These are phyloP conservation scores for Trematocara caparti DNA, from an alignment of 2,797 vertebrate genomes.

Conservation along the genomic window DNA sequence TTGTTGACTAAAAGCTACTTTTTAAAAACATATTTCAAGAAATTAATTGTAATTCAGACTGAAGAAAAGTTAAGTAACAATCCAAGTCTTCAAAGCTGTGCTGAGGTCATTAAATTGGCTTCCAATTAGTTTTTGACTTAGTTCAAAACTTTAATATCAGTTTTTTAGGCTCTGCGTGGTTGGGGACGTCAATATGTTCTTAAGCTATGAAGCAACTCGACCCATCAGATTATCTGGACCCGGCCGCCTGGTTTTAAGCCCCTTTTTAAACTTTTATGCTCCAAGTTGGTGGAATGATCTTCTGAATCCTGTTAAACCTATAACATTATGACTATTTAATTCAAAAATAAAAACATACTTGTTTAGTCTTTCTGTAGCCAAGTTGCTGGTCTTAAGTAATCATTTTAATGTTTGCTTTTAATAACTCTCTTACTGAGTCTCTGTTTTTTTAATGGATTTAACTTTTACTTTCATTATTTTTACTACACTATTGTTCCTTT, in stretches of 20 bases:
- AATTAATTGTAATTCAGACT: rapidly evolving
- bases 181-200: not conserved
- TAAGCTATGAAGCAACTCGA: not conserved
- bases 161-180: not conserved
- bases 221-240: not conserved
- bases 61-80: not conserved
- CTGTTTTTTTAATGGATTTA: not conserved
- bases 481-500: not conserved
- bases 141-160: not conserved
- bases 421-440: not conserved
- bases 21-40: not conserved
- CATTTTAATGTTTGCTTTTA: not conserved
- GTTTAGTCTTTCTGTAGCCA: not conserved
- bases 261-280: not conserved
- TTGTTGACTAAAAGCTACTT: not conserved
- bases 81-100: not conserved
- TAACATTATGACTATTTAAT: not conserved
- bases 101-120: not conserved
- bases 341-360: not conserved
- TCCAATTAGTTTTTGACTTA: not conserved
- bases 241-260: not conserved
- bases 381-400: not conserved
- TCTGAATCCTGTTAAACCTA: not conserved
- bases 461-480: not conserved
- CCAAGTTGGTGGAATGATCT: not conserved